phyloP scores from a whole-genome alignment of 1,140 invertebrate genomes.

The Trichogramma pretiosum region DNA sequence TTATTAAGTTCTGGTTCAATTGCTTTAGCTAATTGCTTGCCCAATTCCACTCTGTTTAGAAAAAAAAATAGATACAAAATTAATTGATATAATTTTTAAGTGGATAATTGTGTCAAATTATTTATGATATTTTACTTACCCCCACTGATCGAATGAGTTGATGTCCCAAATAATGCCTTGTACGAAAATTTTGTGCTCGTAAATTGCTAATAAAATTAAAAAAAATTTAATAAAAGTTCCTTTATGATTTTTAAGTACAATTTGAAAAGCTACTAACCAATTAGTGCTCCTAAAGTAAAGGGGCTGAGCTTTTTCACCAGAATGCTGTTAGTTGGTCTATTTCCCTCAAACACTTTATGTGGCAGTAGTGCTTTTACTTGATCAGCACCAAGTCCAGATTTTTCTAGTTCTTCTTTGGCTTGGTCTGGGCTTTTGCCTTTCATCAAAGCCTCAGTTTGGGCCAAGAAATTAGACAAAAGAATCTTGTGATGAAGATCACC shows the following conservation, averaged over 20 bases:
- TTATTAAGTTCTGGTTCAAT: constrained; percentile 88
- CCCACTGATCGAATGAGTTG: constrained; percentile 99
- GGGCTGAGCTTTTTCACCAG: constrained; percentile 89
- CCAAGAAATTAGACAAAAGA: constrained; percentile 92
- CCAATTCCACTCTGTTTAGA: constrained; percentile 90
- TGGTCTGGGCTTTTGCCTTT: constrained; percentile 76
- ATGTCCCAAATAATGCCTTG: constrained; percentile 99
- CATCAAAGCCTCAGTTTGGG: constrained; percentile 97
- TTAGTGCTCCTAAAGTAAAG: constrained; percentile 89
- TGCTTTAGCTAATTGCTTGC: constrained; percentile 94
- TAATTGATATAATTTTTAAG: constrained; percentile 11
- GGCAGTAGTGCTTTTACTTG: constrained; percentile 75
- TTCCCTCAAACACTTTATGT: constrained; percentile 96
- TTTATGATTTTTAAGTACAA: constrained; percentile 8
- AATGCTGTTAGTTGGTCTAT: constrained; percentile 95
- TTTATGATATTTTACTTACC: constrained; percentile 51
- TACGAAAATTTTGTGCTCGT: constrained; percentile 98
- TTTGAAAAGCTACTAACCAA: constrained; percentile 57
- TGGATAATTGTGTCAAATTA: constrained; percentile 11
- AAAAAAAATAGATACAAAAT: constrained; percentile 10
- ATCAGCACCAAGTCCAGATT: constrained; percentile 60
- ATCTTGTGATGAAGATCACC: constrained; percentile 68
- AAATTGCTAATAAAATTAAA: constrained; percentile 68
- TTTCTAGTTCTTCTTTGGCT: constrained; percentile 65
- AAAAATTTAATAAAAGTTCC: constrained; percentile 12